A percentile compares a stretch with the other conserved stretches of the same genome.
Evolutionary conservation across 2,113 vertebrate species (phyloP).

Genomic region (Plestiodon gilberti): DNA sequence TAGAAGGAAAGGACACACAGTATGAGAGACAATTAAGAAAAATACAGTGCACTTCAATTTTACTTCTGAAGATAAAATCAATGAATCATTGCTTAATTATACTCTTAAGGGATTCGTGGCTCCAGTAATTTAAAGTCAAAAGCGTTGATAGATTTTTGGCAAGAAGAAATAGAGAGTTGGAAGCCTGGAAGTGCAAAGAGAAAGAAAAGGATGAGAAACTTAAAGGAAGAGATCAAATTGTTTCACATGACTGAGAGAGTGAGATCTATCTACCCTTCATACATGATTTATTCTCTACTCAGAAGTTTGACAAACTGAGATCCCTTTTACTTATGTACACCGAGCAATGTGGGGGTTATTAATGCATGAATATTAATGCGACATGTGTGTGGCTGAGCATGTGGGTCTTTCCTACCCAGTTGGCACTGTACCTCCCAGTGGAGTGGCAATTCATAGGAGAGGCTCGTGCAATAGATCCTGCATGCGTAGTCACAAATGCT

Average conservation of each 20-base stretch:
- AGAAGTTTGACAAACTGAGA: neutral
- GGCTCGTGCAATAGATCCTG: no score
- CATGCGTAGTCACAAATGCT: no score
- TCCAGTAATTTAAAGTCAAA: constrained; percentile 34
- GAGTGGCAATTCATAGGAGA: no score
- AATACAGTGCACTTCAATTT: constrained; percentile 36
- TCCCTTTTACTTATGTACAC: neutral
- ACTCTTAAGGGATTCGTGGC: constrained; percentile 17
- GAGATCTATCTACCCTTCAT: neutral
- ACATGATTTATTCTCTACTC: neutral
- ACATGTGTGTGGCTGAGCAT: neutral
- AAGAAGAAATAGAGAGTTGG: constrained; percentile 3
- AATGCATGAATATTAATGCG: neutral
- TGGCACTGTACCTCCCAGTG: neutral
- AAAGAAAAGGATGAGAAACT: neutral
- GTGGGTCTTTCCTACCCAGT: neutral
- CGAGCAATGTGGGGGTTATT: neutral
- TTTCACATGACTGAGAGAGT: neutral
- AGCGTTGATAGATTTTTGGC: constrained; percentile 17
- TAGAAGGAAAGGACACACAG: constrained; percentile 35
- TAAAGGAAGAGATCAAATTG: neutral
- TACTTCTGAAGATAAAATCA: constrained; percentile 40
- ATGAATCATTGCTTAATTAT: constrained; percentile 41
- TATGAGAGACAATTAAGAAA: constrained; percentile 40
- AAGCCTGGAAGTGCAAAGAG: neutral